Conservation (phyloP, 2,113 vertebrate species). For the Perognathus longimembris region DNA sequence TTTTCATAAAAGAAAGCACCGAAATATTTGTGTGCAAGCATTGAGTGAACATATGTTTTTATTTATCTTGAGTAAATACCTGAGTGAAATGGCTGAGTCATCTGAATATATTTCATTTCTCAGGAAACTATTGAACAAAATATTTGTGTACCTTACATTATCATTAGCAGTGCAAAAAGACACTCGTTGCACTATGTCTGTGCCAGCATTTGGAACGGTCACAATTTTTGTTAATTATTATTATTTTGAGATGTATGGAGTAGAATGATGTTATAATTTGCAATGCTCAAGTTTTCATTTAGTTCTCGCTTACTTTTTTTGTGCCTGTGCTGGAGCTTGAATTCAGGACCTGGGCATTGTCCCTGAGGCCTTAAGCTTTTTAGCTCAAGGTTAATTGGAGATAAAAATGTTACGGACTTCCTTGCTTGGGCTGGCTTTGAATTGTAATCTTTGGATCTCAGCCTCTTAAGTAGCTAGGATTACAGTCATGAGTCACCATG, state of each 20-base stretch:
- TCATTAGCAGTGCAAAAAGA: neutral
- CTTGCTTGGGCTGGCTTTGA: too few relatives aligned
- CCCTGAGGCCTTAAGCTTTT: too few relatives aligned
- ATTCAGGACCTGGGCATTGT: too few relatives aligned
- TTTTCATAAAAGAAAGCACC: neutral
- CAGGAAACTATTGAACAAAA: neutral
- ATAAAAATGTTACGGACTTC: too few relatives aligned
- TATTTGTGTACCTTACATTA: neutral
- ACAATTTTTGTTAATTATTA: neutral
- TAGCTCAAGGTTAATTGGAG: too few relatives aligned
- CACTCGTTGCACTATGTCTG: neutral
- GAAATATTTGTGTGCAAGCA: neutral
- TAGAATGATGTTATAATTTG: neutral
- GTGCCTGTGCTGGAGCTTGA: too few relatives aligned
- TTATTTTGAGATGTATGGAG: neutral
- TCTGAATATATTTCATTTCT: neutral
- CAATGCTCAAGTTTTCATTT: too few relatives aligned
- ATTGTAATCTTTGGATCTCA: too few relatives aligned
- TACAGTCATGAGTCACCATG: too few relatives aligned
- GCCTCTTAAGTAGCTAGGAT: too few relatives aligned
- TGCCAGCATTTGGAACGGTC: neutral
- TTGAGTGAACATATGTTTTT: neutral
- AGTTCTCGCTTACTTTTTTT: neutral
- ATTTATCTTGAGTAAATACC: neutral
- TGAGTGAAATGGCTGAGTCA: neutral